Evolutionary conservation across 2,113 vertebrate species (phyloP).

Genomic region (Hippocampus abdominalis): DNA sequence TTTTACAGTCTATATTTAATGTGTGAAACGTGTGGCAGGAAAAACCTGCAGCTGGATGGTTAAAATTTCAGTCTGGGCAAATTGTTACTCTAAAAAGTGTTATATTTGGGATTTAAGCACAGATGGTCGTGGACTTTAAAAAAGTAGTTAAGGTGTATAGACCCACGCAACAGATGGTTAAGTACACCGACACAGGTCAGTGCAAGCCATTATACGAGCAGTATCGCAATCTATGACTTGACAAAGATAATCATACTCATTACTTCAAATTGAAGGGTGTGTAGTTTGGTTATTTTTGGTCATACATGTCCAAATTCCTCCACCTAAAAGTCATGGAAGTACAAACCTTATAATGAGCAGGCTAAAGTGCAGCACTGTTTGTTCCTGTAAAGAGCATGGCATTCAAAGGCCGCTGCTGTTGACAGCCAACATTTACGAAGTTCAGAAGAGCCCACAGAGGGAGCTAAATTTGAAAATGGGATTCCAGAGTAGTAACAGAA

Average conservation of each 20-base stretch:
- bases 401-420: conserved; percentile 48
- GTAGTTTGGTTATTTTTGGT: not conserved
- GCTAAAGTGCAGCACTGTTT: conserved; percentile 40
- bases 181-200: not conserved
- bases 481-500: conserved; percentile 60
- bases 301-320: conserved; percentile 16
- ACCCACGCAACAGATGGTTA: too few species aligned
- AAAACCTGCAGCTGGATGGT: not conserved
- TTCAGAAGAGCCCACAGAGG: conserved; percentile 47
- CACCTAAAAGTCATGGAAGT: conserved; percentile 35
- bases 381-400: conserved; percentile 56
- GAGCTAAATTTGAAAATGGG: conserved; percentile 65
- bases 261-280: not conserved
- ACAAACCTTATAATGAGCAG: conserved; percentile 44
- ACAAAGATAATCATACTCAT: not conserved
- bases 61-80: not conserved
- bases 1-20: too few species aligned
- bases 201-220: not conserved
- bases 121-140: too few species aligned
- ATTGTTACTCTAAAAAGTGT: not conserved
- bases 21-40: too few species aligned
- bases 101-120: not conserved
- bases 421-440: conserved; percentile 57
- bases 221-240: not conserved
- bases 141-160: too few species aligned